Conservation (phyloP, 1,140 invertebrate genomes). For the Tribolium madens region DNA sequence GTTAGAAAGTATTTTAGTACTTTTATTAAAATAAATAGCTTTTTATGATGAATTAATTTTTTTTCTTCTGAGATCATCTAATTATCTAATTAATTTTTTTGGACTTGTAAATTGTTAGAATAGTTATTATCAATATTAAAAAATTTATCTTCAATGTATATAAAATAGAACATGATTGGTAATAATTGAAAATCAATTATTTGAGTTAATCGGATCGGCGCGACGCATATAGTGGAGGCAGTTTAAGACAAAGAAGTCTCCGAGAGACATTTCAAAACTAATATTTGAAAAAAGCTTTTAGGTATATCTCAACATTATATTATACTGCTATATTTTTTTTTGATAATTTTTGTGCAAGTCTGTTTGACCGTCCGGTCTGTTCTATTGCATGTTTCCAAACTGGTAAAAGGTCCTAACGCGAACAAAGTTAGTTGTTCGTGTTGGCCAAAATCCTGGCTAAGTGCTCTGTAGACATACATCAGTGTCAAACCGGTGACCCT, state of each 20-base stretch:
- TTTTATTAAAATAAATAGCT: too few relatives aligned
- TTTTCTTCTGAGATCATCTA: too few relatives aligned
- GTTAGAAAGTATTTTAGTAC: too few relatives aligned
- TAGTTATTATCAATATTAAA: too few relatives aligned
- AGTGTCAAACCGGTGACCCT: slow-evolving; percentile 31
- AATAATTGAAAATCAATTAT: slow-evolving; percentile 9
- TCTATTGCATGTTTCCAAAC: background rate
- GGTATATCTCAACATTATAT: too few relatives aligned
- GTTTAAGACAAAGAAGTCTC: background rate
- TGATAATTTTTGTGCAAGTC: background rate
- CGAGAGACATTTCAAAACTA: background rate
- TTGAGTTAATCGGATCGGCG: background rate
- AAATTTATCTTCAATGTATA: too few relatives aligned
- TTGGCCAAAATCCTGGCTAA: slow-evolving; percentile 36
- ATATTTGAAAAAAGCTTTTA: background rate
- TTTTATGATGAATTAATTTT: too few relatives aligned
- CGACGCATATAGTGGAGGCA: background rate
- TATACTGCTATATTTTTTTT: background rate
- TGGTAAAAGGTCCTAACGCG: background rate
- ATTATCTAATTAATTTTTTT: too few relatives aligned
- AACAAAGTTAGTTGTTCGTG: slow-evolving; percentile 37
- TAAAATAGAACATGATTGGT: too few relatives aligned
- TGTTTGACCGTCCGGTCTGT: background rate
- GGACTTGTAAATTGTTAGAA: too few relatives aligned
- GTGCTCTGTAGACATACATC: slow-evolving; percentile 45